Conservation (phyloP, 2,797 vertebrate species). For the Sebastes cheni region DNA sequence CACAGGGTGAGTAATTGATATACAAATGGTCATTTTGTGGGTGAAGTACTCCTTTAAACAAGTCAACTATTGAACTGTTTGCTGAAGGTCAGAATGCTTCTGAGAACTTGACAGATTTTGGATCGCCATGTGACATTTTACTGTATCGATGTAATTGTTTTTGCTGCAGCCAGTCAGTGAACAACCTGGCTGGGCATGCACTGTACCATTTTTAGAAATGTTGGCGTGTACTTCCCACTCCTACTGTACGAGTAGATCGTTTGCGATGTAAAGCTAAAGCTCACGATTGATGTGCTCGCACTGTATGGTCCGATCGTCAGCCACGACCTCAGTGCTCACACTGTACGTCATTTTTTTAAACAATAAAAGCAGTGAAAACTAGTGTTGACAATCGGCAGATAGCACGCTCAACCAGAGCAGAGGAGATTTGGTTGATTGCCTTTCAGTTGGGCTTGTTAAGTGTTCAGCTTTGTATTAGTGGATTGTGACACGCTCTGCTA, state of each 20-base stretch:
- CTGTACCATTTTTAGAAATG: too few relatives aligned
- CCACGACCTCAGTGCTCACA: too few relatives aligned
- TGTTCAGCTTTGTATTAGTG: background rate
- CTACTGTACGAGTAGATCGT: too few relatives aligned
- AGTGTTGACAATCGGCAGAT: background rate
- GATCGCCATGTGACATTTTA: slow-evolving; percentile 3
- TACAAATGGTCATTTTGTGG: background rate
- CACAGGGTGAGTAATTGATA: background rate
- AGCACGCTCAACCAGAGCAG: rapidly evolving
- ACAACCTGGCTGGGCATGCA: background rate
- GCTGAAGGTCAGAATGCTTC: background rate
- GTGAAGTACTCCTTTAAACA: background rate
- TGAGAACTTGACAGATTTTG: background rate
- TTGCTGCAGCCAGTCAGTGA: background rate
- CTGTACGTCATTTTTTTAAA: background rate
- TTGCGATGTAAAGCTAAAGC: too few relatives aligned
- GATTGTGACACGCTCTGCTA: background rate
- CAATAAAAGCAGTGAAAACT: background rate
- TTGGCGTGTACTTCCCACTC: background rate
- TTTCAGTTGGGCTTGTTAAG: background rate
- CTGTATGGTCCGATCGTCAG: too few relatives aligned
- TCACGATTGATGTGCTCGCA: too few relatives aligned
- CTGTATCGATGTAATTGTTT: background rate
- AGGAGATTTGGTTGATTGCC: background rate
- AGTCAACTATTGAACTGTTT: background rate